These are phyloP conservation scores for Coelopa pilipes DNA, from an alignment of 2,888 invertebrate species.

Conservation along the genomic window DNA sequence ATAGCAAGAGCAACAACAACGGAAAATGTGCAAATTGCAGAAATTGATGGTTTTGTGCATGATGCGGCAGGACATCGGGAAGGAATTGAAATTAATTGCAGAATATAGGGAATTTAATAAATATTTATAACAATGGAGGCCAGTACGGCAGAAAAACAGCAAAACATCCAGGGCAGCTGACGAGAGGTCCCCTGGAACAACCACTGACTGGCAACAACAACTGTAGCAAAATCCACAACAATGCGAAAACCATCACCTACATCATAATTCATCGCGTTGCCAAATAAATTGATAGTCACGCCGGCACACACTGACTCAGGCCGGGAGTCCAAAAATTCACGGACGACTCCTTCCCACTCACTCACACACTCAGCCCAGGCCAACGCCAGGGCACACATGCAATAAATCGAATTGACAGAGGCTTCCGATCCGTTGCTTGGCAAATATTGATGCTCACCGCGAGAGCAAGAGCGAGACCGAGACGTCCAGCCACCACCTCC, in stretches of 20 bases:
- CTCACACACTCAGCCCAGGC: neutral
- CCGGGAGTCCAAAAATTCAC: neutral
- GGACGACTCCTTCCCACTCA: neutral
- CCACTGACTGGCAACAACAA: neutral
- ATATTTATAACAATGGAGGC: neutral
- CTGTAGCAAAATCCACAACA: conserved; percentile 6
- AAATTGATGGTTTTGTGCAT: neutral
- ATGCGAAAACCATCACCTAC: neutral
- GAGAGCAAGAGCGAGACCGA: too few species aligned
- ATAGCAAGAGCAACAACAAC: neutral
- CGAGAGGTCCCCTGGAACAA: too few species aligned
- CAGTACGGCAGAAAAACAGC: neutral
- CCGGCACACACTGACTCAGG: neutral
- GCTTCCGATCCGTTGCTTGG: neutral
- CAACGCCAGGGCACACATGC: neutral
- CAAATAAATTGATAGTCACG: conserved; percentile 27
- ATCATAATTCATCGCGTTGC: conserved; percentile 17
- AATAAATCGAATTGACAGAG: neutral
- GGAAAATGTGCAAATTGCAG: conserved; percentile 14
- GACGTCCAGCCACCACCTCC: too few species aligned
- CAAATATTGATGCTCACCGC: conserved; percentile 15
- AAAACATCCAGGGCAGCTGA: neutral
- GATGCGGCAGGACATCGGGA: too few species aligned
- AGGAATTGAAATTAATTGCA: too few species aligned
- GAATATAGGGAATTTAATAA: too few species aligned